Evolutionary conservation across 2,113 vertebrate genomes (phyloP).

Genomic region (Machaerirhynchus nigripectus): DNA sequence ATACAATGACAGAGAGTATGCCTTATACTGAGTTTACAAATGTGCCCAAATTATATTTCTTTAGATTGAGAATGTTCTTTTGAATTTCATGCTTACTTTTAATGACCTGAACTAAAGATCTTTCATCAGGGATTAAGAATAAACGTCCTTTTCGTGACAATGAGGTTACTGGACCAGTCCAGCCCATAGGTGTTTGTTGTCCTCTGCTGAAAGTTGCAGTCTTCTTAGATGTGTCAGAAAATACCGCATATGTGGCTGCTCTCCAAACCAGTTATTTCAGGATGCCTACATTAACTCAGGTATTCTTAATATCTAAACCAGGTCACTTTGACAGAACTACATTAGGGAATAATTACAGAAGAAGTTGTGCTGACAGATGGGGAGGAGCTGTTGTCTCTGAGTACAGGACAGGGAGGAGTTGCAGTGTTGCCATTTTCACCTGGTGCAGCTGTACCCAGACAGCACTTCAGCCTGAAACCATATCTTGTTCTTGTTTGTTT

Average conservation of each 20-base stretch:
- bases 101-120: background rate
- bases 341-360: background rate
- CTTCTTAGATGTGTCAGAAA: slow-evolving; percentile 1
- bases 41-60: background rate
- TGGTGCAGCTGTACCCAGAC: background rate
- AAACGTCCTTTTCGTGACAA: background rate
- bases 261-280: slow-evolving; percentile 21
- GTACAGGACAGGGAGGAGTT: background rate
- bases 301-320: slow-evolving; percentile 41
- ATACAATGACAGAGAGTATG: background rate
- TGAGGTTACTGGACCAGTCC: background rate
- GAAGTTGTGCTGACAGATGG: background rate
- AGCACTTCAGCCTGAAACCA: background rate
- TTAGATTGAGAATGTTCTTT: background rate
- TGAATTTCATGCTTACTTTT: background rate
- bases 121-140: background rate
- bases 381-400: slow-evolving; percentile 13
- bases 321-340: slow-evolving; percentile 29
- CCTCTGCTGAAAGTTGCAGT: background rate
- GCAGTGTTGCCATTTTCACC: background rate
- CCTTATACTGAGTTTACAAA: background rate
- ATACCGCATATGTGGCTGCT: background rate
- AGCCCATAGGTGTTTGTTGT: background rate
- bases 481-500: background rate
- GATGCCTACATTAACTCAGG: slow-evolving; percentile 16